Evolutionary conservation across 2,797 vertebrate species (phyloP).

Genomic region (Psittacula derbiana): DNA sequence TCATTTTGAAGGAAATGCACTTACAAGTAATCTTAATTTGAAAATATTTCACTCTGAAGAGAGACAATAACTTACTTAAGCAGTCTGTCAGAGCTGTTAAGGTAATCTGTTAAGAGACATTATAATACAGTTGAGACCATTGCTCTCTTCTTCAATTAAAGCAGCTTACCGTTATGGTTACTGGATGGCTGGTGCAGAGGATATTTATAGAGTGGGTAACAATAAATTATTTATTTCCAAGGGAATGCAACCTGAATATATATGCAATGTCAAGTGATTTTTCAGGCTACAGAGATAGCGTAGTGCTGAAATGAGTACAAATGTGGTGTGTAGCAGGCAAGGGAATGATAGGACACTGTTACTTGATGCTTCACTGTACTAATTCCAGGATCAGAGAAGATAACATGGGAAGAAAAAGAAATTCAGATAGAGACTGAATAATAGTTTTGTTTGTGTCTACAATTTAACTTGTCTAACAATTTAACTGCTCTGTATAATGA

Average conservation of each 20-base stretch:
- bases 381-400: not conserved
- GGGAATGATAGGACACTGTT: not conserved
- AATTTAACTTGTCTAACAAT: not conserved
- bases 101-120: not conserved
- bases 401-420: not conserved
- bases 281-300: not conserved
- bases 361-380: not conserved
- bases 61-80: not conserved
- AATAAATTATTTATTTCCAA: slow-evolving; percentile 28
- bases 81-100: not conserved
- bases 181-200: not conserved
- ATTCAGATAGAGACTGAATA: not conserved
- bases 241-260: not conserved
- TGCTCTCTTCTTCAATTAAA: not conserved
- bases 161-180: not conserved
- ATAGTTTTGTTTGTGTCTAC: not conserved
- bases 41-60: slow-evolving; percentile 12
- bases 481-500: not conserved
- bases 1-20: not conserved
- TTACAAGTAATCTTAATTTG: not conserved
- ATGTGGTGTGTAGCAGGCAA: not conserved
- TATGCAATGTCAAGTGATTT: slow-evolving; percentile 17
- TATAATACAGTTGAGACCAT: not conserved
- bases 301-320: not conserved
- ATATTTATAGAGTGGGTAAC: not conserved